Percentiles rank a stretch among this genome's conserved stretches.
Conservation (phyloP, 2,888 invertebrate genomes). For the Tenthredo distinguenda region DNA sequence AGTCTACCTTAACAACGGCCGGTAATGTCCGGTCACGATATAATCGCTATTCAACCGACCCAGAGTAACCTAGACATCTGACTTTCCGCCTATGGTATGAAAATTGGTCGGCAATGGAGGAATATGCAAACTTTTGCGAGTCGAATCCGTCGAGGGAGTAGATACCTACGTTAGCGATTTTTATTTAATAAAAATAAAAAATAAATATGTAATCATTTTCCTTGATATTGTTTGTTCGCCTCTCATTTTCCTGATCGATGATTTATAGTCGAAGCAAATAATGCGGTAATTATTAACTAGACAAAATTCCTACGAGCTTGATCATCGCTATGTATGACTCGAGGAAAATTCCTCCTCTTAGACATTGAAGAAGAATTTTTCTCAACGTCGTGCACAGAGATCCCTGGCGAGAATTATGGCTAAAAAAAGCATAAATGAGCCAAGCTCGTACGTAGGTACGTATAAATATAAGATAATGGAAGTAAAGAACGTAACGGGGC, state of each 20-base stretch:
- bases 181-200: not conserved
- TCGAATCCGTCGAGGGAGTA: not conserved
- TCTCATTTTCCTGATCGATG: not conserved
- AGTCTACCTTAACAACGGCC: not conserved
- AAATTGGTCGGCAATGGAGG: not conserved
- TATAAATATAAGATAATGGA: not conserved
- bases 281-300: not conserved
- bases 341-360: not conserved
- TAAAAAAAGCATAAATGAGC: not conserved
- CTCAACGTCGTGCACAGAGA: not conserved
- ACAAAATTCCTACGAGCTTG: not conserved
- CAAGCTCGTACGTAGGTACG: not conserved
- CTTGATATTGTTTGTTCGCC: not conserved
- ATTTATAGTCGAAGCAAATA: not conserved
- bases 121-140: not conserved
- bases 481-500: not conserved
- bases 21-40: not conserved
- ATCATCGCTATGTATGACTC: constrained; percentile 2
- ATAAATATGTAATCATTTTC: not conserved
- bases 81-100: not conserved
- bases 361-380: not conserved
- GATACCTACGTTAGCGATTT: not conserved
- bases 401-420: not conserved
- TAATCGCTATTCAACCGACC: not conserved
- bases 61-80: not conserved